phyloP scores from a whole-genome alignment of 2,113 vertebrate species.

The Oryzias javanicus region DNA sequence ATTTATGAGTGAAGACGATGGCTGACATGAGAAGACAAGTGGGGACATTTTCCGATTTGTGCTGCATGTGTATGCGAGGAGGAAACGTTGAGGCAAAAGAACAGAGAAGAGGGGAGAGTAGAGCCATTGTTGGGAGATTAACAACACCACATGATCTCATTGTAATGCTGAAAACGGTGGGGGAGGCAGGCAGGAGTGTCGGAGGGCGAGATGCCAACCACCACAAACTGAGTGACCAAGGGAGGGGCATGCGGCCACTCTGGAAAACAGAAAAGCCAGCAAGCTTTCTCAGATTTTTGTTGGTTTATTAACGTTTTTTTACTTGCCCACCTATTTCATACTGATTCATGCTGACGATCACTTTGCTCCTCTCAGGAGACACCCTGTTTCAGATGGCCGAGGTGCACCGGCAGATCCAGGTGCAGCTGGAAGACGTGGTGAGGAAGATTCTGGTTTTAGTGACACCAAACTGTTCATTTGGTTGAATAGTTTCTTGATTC shows the following conservation, averaged over 20 bases:
- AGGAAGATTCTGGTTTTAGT: constrained; percentile 44
- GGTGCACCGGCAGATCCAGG: constrained; percentile 86
- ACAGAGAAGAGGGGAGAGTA: constrained; percentile 72
- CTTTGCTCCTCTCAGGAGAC: constrained; percentile 73
- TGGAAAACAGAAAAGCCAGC: constrained; percentile 35
- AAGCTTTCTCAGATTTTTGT: constrained; percentile 13
- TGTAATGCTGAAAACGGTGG: constrained; percentile 80
- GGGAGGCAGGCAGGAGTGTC: constrained; percentile 73
- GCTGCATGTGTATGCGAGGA: constrained; percentile 39
- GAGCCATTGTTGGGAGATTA: constrained; percentile 83
- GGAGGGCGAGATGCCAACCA: constrained; percentile 76
- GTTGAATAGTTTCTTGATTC: not conserved
- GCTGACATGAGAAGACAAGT: constrained; percentile 24
- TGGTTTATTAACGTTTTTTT: not conserved
- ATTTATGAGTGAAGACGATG: constrained; percentile 18
- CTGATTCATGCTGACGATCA: not conserved
- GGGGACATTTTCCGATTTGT: constrained; percentile 12
- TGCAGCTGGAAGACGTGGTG: constrained; percentile 85
- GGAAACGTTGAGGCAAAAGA: constrained; percentile 60
- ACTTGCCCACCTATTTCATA: too few relatives aligned
- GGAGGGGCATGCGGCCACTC: constrained; percentile 49
- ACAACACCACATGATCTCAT: constrained; percentile 85
- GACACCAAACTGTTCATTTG: not conserved
- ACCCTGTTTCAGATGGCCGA: constrained; percentile 87
- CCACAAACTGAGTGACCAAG: constrained; percentile 66